Conservation (phyloP, 1,140 invertebrate genomes). For the Sminthurides bifidus region DNA sequence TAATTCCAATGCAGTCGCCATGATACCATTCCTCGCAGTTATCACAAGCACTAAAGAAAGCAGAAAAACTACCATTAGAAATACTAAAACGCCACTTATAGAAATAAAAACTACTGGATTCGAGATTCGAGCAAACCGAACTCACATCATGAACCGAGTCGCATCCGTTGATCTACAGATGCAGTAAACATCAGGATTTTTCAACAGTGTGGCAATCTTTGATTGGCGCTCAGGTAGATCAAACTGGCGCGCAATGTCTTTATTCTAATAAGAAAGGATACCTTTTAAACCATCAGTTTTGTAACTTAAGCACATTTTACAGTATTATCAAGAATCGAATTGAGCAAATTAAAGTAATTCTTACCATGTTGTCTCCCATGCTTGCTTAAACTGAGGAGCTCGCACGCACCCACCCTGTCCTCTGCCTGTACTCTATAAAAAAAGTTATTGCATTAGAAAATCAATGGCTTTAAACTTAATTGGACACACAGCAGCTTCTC, state of each 20-base stretch:
- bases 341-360: no score
- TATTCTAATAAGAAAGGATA: constrained; percentile 63
- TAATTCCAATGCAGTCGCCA: constrained; percentile 92
- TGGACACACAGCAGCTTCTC: no score
- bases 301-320: no score
- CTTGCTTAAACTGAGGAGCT: no score
- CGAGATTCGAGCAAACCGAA: constrained; percentile 16
- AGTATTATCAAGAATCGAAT: no score
- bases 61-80: constrained; percentile 12
- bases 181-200: constrained; percentile 67
- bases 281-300: no score
- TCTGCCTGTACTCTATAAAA: no score
- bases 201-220: constrained; percentile 76
- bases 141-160: constrained; percentile 91
- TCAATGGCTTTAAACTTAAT: no score
- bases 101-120: neutral
- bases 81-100: neutral
- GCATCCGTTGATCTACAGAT: constrained; percentile 86
- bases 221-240: constrained; percentile 78
- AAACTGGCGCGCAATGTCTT: constrained; percentile 80
- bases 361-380: no score
- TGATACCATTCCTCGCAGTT: constrained; percentile 98
- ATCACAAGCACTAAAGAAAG: constrained; percentile 68
- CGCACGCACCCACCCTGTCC: no score
- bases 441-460: no score